Evolutionary conservation across 2,888 invertebrate species (phyloP), one percentile per base, ranked within the genome.

Genomic region (Leptarthrus brevirostris): DNA sequence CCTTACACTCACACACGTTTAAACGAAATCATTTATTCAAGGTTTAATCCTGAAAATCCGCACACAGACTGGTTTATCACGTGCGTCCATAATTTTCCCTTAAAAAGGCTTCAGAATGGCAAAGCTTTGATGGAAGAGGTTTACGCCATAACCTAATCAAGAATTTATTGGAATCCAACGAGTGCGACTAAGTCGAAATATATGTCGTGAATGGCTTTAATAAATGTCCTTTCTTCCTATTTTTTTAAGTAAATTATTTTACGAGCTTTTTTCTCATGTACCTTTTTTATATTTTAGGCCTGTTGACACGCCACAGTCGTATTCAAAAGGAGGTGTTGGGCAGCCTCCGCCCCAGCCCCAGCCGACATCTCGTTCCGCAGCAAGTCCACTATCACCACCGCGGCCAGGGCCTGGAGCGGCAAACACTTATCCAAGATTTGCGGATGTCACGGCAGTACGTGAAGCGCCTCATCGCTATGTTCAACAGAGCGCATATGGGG

Each of bases 371-470:
- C 80, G 85, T 77, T 82, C 85, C 77, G 83, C 84, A 80, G 84
- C 85, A 78, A 85, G 85, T 81, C 85, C 85, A 64, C 76, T 85
- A 73, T 84, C 85, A 73, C 84, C 85, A 75, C 84, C 84, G 74
- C 81, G 84, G 49, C 82, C 84, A 30, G 83, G 82, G 74, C 79
- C 79, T 56, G 81, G 82, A 24, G 81, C 82, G 74, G 82, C 82
- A 24, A 83, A 81, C 74, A 82, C 81, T 72, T 85, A 83, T 78
- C 81, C 83, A 40, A 82, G 84, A 77, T 84, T 82, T 73, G 81
- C 81, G 3, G 84, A 84, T 76, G 81, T 81, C 75, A 81, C 79
- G 76, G 81, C 82, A 64, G 81, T 81, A 34, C 82, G 82, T 53
- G 82, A 82, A 76, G 84, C 83, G 44, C 82, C 85, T 24, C 82